Evolutionary conservation across 2,888 invertebrate species (phyloP).

Genomic region (Thera obeliscata): DNA sequence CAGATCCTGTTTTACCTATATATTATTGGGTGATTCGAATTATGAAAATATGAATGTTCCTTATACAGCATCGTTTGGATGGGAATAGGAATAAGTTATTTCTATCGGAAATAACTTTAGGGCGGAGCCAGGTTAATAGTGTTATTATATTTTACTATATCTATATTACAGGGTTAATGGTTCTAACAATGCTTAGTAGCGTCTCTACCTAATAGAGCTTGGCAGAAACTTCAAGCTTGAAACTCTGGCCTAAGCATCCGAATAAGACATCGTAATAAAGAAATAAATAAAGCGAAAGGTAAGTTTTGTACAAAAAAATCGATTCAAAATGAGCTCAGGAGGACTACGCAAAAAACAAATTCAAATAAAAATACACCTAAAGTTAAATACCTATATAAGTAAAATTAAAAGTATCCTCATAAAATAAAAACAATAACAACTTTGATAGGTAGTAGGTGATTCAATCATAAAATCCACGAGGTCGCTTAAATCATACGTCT

Average conservation of each 20-base stretch:
- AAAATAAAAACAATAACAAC: too few species aligned
- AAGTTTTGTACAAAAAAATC: constrained; percentile 14
- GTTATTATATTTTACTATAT: background rate
- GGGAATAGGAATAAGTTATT: constrained; percentile 19
- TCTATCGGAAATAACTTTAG: constrained; percentile 22
- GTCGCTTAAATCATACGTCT: too few species aligned
- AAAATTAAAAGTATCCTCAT: too few species aligned
- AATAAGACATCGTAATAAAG: background rate
- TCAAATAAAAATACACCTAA: background rate
- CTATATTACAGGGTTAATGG: constrained; percentile 9
- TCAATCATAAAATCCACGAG: too few species aligned
- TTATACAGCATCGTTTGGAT: constrained; percentile 7
- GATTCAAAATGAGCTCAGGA: constrained; percentile 27
- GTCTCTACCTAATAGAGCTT: constrained; percentile 15
- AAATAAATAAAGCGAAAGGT: background rate
- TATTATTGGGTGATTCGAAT: background rate
- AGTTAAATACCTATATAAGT: background rate
- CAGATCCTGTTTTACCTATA: background rate
- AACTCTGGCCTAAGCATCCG: constrained; percentile 10
- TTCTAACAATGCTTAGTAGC: constrained; percentile 22
- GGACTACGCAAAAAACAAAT: constrained; percentile 4
- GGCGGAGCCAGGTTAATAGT: constrained; percentile 16
- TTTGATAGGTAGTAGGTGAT: too few species aligned
- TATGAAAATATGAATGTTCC: constrained; percentile 13
- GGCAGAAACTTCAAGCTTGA: constrained; percentile 3